Percentiles rank a stretch among this genome's conserved stretches.
Evolutionary conservation across 1,140 invertebrate species (phyloP).

Genomic region (Oreohelix idahoensis): DNA sequence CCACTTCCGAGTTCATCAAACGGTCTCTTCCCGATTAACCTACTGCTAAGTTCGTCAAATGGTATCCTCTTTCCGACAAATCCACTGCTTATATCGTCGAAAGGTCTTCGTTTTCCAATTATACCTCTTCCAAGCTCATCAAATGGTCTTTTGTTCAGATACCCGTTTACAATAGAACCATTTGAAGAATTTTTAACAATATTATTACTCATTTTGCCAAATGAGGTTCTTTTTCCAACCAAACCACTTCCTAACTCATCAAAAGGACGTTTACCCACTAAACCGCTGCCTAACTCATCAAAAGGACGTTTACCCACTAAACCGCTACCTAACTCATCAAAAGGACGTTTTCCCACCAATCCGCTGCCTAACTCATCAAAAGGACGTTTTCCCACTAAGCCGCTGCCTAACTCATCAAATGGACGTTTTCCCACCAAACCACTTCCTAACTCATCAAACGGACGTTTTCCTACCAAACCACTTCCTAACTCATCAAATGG

Average conservation of each 20-base stretch:
- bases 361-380: background rate
- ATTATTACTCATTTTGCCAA: no score
- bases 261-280: background rate
- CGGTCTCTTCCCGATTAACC: background rate
- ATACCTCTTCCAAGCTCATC: background rate
- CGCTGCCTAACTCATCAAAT: background rate
- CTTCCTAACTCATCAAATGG: slow-evolving; percentile 16
- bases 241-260: background rate
- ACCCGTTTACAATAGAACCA: background rate
- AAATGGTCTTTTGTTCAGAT: background rate
- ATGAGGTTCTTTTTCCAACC: background rate
- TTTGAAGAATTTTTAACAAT: no score
- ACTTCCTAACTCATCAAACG: background rate
- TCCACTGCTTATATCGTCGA: background rate
- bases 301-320: background rate
- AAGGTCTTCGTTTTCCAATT: background rate
- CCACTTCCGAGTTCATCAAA: background rate
- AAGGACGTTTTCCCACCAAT: background rate
- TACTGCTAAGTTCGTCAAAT: background rate
- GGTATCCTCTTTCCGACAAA: background rate
- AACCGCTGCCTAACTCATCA: background rate
- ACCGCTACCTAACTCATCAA: background rate
- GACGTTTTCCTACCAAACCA: background rate
- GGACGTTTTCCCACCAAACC: background rate
- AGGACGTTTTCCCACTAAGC: background rate